Base-by-base conservation (phyloP, 2,888 invertebrate genomes). In the Biston stratarius region DNA sequence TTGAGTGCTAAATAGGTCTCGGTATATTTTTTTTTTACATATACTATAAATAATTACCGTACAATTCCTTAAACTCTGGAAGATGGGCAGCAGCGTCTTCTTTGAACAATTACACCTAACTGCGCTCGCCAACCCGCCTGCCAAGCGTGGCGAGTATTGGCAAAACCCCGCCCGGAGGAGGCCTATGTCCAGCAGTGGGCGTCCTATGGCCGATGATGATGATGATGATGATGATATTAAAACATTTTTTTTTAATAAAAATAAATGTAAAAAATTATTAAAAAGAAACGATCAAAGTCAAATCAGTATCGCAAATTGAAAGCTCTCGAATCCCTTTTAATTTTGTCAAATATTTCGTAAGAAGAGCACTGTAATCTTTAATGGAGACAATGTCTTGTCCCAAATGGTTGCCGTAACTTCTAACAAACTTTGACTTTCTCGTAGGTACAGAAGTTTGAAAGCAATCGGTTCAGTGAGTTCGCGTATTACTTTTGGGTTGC, bases 381-480 rank as follows among this genome's bases (percentile, higher is more conserved):
- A 67, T 67, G 63, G 63, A 63, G 63, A 63, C 67, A 63, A 63
- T 67, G 58, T 67, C 67, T 67, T 61, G 58, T 57, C 52, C 40
- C 55, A 57, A 59, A 56, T 56, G 59, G 48, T 67, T 63, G 42
- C 14, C 51, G 47, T 61, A 67, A 63, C 59, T 60, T 48, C n/a
- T 42, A 58, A 56, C 55, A 55, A 67, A 62, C 59, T 67, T 53
- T 11, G 57, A 62, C 48, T 63, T 59, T 48, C 62, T 60, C 36
- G 14, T 15, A 67, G 67, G 67, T 59, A 67, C 60, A 63, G 48
- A 56, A 63, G 59, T 67, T 67, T 6, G 44, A 38, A 63, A 67
- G 63, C 63, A 63, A 67, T 67, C 67, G 73, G 69, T 73, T 75
- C 74, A 77, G 65, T 70, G 76, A 74, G 67, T 76, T 72, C 61